These are phyloP conservation scores for Girardia tigrina DNA, from an alignment of 2,888 invertebrate species.

Conservation along the genomic window DNA sequence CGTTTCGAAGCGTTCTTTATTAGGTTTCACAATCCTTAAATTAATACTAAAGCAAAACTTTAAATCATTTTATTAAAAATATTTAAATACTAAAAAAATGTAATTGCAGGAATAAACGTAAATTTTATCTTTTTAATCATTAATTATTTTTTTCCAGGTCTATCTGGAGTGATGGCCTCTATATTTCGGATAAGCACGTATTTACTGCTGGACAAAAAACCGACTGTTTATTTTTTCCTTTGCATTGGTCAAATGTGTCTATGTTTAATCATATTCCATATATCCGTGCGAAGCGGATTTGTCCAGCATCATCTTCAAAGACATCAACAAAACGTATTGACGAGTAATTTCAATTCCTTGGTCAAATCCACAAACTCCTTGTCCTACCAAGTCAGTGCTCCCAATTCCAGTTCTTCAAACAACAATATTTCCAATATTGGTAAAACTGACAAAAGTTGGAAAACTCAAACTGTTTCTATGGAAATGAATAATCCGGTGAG, in stretches of 20 bases:
- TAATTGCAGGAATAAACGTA: no score
- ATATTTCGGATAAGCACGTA: neutral
- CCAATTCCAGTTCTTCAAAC: neutral
- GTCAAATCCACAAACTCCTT: neutral
- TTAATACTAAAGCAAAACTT: neutral
- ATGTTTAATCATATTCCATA: neutral
- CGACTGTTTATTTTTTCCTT: neutral
- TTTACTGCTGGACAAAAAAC: neutral
- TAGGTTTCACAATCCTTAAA: neutral
- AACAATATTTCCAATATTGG: neutral
- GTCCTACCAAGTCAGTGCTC: neutral
- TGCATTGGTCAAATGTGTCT: conserved; percentile 2
- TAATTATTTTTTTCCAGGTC: neutral
- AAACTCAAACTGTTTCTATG: conserved; percentile 9
- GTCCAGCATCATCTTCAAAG: neutral
- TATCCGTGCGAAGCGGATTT: conserved; percentile 14
- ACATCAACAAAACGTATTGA: conserved; percentile 2
- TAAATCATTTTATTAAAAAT: no score
- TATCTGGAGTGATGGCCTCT: neutral
- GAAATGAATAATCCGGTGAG: conserved; percentile 9
- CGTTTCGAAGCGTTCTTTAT: no score
- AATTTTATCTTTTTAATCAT: no score
- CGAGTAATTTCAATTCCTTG: neutral
- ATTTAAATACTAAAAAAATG: no score
- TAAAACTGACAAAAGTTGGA: neutral